These are phyloP conservation scores for Harmothoe impar DNA, from an alignment of 2,888 invertebrate genomes.

Conservation along the genomic window DNA sequence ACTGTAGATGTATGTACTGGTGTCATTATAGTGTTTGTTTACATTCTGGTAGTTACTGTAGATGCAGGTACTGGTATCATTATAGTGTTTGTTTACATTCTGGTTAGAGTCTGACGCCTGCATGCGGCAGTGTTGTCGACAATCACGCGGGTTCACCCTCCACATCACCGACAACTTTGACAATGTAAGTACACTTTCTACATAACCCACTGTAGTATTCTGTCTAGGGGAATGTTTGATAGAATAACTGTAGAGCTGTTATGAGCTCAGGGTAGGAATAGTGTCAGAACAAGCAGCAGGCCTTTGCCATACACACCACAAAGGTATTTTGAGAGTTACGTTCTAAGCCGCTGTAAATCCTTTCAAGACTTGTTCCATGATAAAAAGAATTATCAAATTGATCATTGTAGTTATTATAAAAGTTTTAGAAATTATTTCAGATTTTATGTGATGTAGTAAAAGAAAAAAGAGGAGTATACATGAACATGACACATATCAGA, in stretches of 20 bases:
- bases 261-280: background rate
- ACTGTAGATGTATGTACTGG: too few species aligned
- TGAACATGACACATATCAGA: background rate
- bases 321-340: background rate
- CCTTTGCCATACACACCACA: background rate
- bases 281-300: background rate
- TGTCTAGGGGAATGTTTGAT: background rate
- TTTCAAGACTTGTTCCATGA: background rate
- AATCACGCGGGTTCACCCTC: conserved; percentile 26
- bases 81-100: too few species aligned
- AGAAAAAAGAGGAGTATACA: background rate
- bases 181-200: background rate
- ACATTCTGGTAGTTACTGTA: too few species aligned
- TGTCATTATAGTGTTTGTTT: too few species aligned
- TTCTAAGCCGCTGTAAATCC: background rate
- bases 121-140: conserved; percentile 54
- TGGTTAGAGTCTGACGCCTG: conserved; percentile 52
- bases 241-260: background rate
- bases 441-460: background rate
- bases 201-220: background rate
- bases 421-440: too few species aligned
- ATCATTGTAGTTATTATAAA: too few species aligned
- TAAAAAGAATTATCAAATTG: too few species aligned
- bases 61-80: too few species aligned
- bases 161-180: conserved; percentile 56